Evolutionary conservation across 37 sponge, comb jelly and placozoan genomes (phyloP), one percentile per base, ranked within the genome.

Genomic region (Dysidea cf. avara): DNA sequence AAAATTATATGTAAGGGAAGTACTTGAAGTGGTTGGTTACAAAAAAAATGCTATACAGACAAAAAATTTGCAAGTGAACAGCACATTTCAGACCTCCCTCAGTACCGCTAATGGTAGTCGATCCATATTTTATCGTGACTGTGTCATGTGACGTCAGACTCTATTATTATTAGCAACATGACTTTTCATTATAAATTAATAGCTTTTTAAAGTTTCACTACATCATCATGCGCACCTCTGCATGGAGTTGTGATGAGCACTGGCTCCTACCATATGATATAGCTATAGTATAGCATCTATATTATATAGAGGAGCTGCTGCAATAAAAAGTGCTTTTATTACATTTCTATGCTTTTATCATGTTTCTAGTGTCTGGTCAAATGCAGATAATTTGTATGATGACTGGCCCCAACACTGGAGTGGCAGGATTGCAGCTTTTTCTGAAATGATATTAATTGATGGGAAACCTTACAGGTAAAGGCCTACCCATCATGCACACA

Each of bases 81-180:
- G 28, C 76, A 74, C 2, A 57, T 59, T 90, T 90, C 55, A 77
- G 86, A 34, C 91, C 91, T 4, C 91, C 91, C 4, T 70, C 91
- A 2, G 91, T 90, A 0, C 91, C 91, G 29, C 91, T 90, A 3
- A 39, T 90, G 22, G 91, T 90, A 17, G 72, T 75, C 22, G 61
- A 90, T 52, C 91, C 91, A 6, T 90, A 90, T 29, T 48, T 85
- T 65, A 85, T n/a, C n/a, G n/a, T n/a, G n/a, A n/a, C n/a, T n/a
- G n/a, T n/a, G n/a, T n/a, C n/a, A n/a, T n/a, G n/a, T n/a, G n/a
- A n/a, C n/a, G n/a, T n/a, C n/a, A n/a, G n/a, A n/a, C n/a, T n/a
- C n/a, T n/a, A n/a, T n/a, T n/a, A n/a, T n/a, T n/a, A n/a, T n/a
- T n/a, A n/a, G n/a, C n/a, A n/a, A n/a, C n/a, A n/a, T n/a, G n/a